These are phyloP conservation scores for Papilio polytes DNA, from an alignment of 1,140 invertebrate species.

Conservation along the genomic window DNA sequence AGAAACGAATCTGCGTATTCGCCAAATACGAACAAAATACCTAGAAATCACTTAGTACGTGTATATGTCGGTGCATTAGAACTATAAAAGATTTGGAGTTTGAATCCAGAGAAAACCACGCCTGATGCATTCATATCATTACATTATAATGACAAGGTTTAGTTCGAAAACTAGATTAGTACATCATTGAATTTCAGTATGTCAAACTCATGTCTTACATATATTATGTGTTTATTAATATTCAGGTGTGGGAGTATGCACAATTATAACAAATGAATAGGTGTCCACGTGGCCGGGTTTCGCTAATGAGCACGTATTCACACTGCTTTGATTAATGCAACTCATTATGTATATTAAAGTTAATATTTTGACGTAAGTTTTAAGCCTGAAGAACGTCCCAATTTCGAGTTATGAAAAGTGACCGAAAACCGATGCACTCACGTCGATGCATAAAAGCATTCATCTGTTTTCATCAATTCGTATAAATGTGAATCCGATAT, in stretches of 20 bases:
- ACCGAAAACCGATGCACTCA: too few species aligned
- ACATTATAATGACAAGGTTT: too few species aligned
- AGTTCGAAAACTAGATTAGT: too few species aligned
- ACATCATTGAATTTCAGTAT: too few species aligned
- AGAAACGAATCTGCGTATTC: too few species aligned
- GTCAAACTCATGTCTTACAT: background rate
- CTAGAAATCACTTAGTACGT: too few species aligned
- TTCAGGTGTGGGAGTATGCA: background rate
- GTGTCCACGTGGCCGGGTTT: background rate
- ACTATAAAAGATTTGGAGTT: too few species aligned
- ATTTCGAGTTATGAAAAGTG: background rate
- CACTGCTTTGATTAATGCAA: background rate
- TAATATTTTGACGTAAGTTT: background rate
- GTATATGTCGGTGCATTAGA: too few species aligned
- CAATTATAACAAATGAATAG: slow-evolving; percentile 5
- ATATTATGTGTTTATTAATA: background rate
- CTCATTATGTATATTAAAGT: background rate
- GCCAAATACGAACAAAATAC: too few species aligned
- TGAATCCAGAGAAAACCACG: too few species aligned
- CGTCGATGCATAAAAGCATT: background rate
- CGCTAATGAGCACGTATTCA: slow-evolving; percentile 18
- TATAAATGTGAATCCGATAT: background rate
- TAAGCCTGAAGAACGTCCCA: background rate
- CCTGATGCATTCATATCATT: too few species aligned
- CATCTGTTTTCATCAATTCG: background rate